phyloP scores from a whole-genome alignment of 2,797 vertebrate genomes.

The Enteromius trimaculatus region DNA sequence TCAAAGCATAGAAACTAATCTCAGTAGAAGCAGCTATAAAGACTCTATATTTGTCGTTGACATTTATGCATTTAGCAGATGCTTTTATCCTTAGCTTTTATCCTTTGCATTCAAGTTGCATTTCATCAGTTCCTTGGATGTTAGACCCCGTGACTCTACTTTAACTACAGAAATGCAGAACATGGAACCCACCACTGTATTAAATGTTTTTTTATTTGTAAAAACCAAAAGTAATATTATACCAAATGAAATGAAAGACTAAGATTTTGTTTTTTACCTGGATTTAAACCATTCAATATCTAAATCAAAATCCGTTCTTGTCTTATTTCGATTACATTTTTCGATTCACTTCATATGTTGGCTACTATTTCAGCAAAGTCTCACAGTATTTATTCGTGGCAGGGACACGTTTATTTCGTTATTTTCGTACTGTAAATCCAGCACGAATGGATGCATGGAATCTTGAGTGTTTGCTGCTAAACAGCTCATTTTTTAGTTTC shows the following conservation, averaged over 20 bases:
- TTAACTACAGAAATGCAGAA: not conserved
- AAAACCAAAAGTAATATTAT: not conserved
- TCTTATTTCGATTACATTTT: too few relatives aligned
- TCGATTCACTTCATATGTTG: too few relatives aligned
- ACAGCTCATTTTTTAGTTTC: too few relatives aligned
- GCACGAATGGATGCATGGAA: too few relatives aligned
- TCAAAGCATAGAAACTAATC: not conserved
- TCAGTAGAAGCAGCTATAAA: not conserved
- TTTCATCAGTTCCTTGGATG: not conserved
- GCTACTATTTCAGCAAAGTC: too few relatives aligned
- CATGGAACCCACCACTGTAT: not conserved
- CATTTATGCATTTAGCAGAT: conserved; percentile 1
- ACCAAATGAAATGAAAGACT: not conserved
- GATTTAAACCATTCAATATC: too few relatives aligned
- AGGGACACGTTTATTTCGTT: too few relatives aligned
- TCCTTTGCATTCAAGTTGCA: not conserved
- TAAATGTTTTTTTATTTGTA: not conserved
- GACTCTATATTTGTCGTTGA: not conserved
- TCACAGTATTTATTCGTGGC: too few relatives aligned
- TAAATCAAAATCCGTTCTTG: too few relatives aligned
- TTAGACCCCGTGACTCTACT: not conserved
- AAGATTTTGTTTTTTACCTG: not conserved
- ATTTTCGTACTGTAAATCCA: too few relatives aligned
- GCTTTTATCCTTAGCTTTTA: not conserved
- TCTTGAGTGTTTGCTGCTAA: too few relatives aligned